These are phyloP conservation scores for Stenurella melanura DNA, from an alignment of 2,888 invertebrate species.

Conservation along the genomic window DNA sequence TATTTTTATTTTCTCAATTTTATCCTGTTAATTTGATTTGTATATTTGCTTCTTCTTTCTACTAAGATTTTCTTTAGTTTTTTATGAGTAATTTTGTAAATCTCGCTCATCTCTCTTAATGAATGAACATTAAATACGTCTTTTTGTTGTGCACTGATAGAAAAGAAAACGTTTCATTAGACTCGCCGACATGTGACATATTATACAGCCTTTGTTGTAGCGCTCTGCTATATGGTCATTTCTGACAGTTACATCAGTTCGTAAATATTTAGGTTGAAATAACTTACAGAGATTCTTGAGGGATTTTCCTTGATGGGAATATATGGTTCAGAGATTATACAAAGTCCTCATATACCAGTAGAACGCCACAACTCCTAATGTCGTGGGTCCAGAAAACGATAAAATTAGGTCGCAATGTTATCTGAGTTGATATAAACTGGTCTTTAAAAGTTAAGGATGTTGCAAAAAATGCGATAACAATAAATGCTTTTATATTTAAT, in stretches of 20 bases:
- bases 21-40: too few relatives aligned
- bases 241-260: slow-evolving; percentile 12
- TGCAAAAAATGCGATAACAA: too few relatives aligned
- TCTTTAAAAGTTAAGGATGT: too few relatives aligned
- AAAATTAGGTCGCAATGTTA: background rate
- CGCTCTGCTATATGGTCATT: background rate
- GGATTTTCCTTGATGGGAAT: slow-evolving; percentile 21
- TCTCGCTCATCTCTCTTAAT: background rate
- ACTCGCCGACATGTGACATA: background rate
- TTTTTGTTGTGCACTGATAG: background rate
- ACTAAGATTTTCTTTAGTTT: too few relatives aligned
- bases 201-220: background rate
- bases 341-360: background rate
- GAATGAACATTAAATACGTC: background rate
- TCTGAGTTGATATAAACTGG: too few relatives aligned
- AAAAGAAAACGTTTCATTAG: background rate
- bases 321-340: slow-evolving; percentile 10
- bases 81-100: background rate
- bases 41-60: too few relatives aligned
- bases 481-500: too few relatives aligned
- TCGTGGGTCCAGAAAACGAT: background rate
- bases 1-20: too few relatives aligned
- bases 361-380: background rate
- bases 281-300: background rate
- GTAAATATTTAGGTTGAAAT: slow-evolving; percentile 8